phyloP scores from a whole-genome alignment of 2,797 vertebrate species.

The Pogoniulus pusillus region DNA sequence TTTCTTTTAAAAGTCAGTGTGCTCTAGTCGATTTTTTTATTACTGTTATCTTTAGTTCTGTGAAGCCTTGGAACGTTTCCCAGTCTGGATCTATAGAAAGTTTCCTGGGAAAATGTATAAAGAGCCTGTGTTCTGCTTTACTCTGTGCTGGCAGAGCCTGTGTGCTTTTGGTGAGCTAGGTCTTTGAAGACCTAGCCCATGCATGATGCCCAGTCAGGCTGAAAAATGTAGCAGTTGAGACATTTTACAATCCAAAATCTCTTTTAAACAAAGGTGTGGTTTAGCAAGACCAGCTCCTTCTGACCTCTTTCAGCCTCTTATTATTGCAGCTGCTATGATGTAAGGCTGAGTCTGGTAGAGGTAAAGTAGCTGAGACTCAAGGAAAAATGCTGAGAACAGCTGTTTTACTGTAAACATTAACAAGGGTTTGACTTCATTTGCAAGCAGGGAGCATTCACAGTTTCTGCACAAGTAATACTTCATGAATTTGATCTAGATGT shows the following conservation, averaged over 20 bases:
- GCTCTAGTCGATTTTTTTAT: constrained; percentile 53
- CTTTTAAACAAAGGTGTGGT: constrained; percentile 65
- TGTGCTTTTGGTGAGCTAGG: constrained; percentile 45
- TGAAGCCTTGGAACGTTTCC: constrained; percentile 75
- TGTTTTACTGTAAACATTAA: constrained; percentile 72
- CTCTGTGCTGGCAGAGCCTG: constrained; percentile 27
- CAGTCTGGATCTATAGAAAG: constrained; percentile 71
- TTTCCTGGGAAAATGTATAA: constrained; percentile 75
- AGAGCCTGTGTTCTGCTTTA: constrained; percentile 68
- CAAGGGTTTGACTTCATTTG: constrained; percentile 59
- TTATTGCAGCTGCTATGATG: constrained; percentile 64
- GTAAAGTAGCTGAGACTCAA: constrained; percentile 38
- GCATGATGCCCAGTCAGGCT: constrained; percentile 51
- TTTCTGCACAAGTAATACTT: constrained; percentile 58
- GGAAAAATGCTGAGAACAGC: constrained; percentile 65
- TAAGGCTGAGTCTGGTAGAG: constrained; percentile 35
- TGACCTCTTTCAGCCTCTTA: constrained; percentile 38
- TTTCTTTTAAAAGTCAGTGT: constrained; percentile 52
- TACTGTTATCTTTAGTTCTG: constrained; percentile 71
- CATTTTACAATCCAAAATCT: constrained; percentile 49
- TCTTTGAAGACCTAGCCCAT: constrained; percentile 58
- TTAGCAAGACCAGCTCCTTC: constrained; percentile 46
- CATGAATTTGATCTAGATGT: constrained; percentile 26
- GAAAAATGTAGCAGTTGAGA: constrained; percentile 55
- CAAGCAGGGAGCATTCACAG: constrained; percentile 52